Conservation (phyloP, 1,140 invertebrate genomes). For the Triops longicaudatus region DNA sequence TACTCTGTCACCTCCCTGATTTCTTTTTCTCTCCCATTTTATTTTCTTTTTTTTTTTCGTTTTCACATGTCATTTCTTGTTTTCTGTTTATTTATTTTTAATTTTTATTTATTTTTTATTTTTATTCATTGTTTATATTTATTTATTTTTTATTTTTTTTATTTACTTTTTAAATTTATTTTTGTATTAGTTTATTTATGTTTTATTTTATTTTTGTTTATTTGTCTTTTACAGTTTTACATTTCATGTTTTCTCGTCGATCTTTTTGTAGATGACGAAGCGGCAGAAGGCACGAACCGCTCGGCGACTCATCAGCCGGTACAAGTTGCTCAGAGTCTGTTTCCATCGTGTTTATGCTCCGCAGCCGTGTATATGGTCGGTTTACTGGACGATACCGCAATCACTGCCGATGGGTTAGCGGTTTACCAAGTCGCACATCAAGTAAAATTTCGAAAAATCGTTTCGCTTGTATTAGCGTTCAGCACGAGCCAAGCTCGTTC, state of each 20-base stretch:
- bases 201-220: background rate
- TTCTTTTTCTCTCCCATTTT: too few species aligned
- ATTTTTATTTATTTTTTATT: too few species aligned
- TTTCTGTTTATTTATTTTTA: too few species aligned
- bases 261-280: slow-evolving; percentile 32
- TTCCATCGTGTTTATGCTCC: slow-evolving; percentile 92
- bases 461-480: too few species aligned
- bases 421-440: slow-evolving; percentile 85
- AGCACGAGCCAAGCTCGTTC: too few species aligned
- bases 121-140: too few species aligned
- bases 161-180: background rate
- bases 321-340: slow-evolving; percentile 84
- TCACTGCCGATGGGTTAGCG: slow-evolving; percentile 82
- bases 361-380: slow-evolving; percentile 91
- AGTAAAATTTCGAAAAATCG: slow-evolving; percentile 40
- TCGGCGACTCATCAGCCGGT: slow-evolving; percentile 45
- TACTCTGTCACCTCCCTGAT: too few species aligned
- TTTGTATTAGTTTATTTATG: background rate
- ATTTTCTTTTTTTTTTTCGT: too few species aligned
- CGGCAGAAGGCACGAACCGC: slow-evolving; percentile 47
- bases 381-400: slow-evolving; percentile 89
- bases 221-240: slow-evolving; percentile 16
- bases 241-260: background rate
- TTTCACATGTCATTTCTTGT: too few species aligned
- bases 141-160: too few species aligned